Evolutionary conservation across 2,888 invertebrate species (phyloP).

Genomic region (Tenthredo notha): DNA sequence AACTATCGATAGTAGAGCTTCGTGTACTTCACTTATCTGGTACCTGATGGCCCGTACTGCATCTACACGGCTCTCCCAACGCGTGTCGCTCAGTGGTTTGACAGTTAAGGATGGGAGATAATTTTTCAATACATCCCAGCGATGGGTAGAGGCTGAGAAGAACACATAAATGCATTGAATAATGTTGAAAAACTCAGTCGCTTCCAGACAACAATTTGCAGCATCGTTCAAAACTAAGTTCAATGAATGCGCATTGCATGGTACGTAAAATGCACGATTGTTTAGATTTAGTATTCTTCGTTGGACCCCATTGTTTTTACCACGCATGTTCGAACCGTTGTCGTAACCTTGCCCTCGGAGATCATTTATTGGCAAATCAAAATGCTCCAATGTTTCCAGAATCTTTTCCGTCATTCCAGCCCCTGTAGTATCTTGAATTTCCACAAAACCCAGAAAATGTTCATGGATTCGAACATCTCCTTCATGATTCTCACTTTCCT

Average conservation of each 20-base stretch:
- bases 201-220: slow-evolving; percentile 63
- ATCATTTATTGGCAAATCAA: slow-evolving; percentile 3
- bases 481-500: slow-evolving; percentile 31
- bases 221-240: slow-evolving; percentile 48
- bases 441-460: slow-evolving; percentile 49
- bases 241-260: slow-evolving; percentile 36
- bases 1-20: no score
- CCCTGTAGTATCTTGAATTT: slow-evolving; percentile 23
- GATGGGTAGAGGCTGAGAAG: slow-evolving; percentile 63
- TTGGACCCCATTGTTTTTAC: background rate
- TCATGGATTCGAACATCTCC: slow-evolving; percentile 45
- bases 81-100: no score
- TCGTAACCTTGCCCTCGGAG: background rate
- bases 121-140: slow-evolving; percentile 66
- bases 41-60: no score
- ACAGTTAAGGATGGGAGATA: no score
- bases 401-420: slow-evolving; percentile 47
- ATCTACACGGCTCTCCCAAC: no score
- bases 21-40: no score
- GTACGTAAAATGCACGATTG: slow-evolving; percentile 39
- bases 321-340: background rate
- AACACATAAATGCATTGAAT: slow-evolving; percentile 64
- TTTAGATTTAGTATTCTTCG: background rate
- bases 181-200: slow-evolving; percentile 69
- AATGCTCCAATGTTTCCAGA: slow-evolving; percentile 35